phyloP scores from a whole-genome alignment of 2,797 vertebrate genomes.

The Galagoides demidoff region DNA sequence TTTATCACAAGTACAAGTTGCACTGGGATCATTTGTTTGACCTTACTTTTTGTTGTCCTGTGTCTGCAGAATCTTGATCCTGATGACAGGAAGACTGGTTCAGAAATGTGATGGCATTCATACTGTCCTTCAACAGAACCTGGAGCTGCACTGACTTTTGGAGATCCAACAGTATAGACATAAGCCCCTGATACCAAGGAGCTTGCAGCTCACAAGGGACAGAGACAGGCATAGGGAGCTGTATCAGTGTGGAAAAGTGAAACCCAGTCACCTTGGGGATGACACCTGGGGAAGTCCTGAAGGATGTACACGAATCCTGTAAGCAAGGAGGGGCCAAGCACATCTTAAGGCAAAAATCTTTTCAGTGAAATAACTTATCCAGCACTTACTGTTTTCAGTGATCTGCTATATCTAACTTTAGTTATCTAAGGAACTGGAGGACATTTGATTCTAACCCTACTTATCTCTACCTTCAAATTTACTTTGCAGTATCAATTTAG shows the following conservation, averaged over 20 bases:
- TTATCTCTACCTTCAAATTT: constrained; percentile 3
- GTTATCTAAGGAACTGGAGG: not conserved
- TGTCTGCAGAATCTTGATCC: not conserved
- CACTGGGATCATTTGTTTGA: not conserved
- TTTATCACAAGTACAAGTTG: not conserved
- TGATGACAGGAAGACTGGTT: not conserved
- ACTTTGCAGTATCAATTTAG: not conserved
- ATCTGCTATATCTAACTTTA: not conserved
- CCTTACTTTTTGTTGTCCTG: not conserved
- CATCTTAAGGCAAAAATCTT: not conserved
- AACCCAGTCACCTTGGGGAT: not conserved
- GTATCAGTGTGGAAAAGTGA: not conserved
- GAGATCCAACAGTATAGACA: not conserved
- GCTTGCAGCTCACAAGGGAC: not conserved
- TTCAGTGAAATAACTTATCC: not conserved
- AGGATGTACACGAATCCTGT: not conserved
- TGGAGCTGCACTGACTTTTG: not conserved
- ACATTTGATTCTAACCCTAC: not conserved
- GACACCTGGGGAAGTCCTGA: not conserved
- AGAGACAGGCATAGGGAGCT: no score
- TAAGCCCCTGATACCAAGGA: not conserved
- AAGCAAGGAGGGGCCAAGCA: not conserved
- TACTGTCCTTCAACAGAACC: not conserved
- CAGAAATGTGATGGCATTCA: not conserved
- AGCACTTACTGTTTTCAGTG: not conserved